Evolutionary conservation across 2,113 vertebrate genomes (phyloP), one percentile per base, ranked within the genome.

Genomic region (Phodopus roborovskii): DNA sequence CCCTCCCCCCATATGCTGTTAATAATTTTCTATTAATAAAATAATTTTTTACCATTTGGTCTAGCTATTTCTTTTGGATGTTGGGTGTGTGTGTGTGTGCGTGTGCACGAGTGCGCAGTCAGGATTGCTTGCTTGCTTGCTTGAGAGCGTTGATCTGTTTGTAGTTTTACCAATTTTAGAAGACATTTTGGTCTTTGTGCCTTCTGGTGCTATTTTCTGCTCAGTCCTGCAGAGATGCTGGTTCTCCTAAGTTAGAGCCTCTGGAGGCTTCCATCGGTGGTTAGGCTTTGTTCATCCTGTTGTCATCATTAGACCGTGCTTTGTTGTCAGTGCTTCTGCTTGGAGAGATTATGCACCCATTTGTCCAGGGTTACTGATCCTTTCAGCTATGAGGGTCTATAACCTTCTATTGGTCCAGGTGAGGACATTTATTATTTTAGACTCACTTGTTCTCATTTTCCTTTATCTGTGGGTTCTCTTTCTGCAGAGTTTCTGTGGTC

Each of bases 11-110:
- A 5, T 56, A 20, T 56, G 48, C 39, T 53, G 50, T 19, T 83
- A 60, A 24, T 48, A 36, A 56, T 94, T 95, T 77, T 68, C 53
- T 75, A 42, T 42, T 94, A 42, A 68, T 92, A 60, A 39, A 82
- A 83, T 68, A 56, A 78, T 68, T 73, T 42, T 90, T 91, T 48
- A 42, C 88, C 0, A 4, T 11, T 48, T 16, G n/a, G 20, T 90
- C 86, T 70, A 70, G 24, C 10, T 92, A 39, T 90, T 83, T 56
- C 53, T 33, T 79, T 33, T 71, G 45, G 45, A 24, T 53, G 1
- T 24, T 70, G 45, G 28, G 9, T 8, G n/a, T 78, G 33, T 20
- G 20, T 39, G 22, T 53, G 73, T 26, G 58, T 64, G 22, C n/a
- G n/a, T n/a, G n/a, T n/a, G n/a, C n/a, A n/a, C n/a, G n/a, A n/a